These are phyloP conservation scores for Atrichornis clamosus DNA, from an alignment of 2,113 vertebrate species.

Conservation along the genomic window DNA sequence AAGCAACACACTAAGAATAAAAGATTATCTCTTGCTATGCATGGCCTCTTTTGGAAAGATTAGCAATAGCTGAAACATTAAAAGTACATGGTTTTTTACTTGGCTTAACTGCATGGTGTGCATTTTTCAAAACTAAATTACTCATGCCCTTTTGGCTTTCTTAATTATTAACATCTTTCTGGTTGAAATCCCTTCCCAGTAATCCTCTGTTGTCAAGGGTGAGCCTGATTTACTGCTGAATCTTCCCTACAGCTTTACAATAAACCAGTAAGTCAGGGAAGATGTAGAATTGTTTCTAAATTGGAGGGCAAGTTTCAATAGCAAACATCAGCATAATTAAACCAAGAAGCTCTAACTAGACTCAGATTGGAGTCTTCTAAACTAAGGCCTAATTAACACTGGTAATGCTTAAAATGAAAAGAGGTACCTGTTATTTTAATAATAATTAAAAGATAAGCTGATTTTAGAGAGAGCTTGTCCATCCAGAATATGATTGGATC, in stretches of 20 bases:
- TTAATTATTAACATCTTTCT: conserved; percentile 71
- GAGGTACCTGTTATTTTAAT: background rate
- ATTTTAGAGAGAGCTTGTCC: background rate
- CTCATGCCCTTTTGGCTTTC: conserved; percentile 58
- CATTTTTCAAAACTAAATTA: conserved; percentile 61
- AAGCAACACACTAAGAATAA: conserved; percentile 20
- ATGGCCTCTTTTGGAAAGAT: conserved; percentile 49
- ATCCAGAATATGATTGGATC: background rate
- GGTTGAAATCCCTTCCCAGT: conserved; percentile 33
- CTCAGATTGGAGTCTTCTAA: background rate
- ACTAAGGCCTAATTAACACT: background rate
- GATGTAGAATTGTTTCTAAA: background rate
- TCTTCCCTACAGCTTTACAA: conserved; percentile 3
- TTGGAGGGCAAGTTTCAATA: background rate
- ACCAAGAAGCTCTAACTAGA: background rate
- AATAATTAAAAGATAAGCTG: background rate
- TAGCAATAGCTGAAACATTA: conserved; percentile 47
- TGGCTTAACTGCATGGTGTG: conserved; percentile 33
- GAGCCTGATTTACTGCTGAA: conserved; percentile 28
- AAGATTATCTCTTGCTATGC: conserved; percentile 32
- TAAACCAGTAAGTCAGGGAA: conserved; percentile 6
- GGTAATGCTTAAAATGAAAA: background rate
- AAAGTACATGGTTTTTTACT: conserved; percentile 61
- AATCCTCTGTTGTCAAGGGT: conserved; percentile 4
- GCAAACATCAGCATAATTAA: background rate